Conservation (phyloP, 2,888 invertebrate species). For the Ganaspis brasiliensis region DNA sequence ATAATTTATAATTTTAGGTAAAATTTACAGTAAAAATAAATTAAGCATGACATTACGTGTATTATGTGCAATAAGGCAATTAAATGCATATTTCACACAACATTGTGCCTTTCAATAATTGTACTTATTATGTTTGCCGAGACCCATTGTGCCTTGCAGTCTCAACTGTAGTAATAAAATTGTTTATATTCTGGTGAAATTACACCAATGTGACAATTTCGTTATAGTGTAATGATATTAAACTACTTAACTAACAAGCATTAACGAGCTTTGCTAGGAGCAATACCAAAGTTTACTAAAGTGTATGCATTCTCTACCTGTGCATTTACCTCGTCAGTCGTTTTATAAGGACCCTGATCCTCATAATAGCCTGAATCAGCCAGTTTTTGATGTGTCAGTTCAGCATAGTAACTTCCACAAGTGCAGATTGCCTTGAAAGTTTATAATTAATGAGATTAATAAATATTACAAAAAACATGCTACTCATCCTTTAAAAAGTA, state of each 20-base stretch:
- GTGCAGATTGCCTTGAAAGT: constrained; percentile 88
- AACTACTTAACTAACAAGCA: constrained; percentile 3
- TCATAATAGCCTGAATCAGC: constrained; percentile 92
- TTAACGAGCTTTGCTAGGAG: constrained; percentile 14
- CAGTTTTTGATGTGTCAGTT: constrained; percentile 90
- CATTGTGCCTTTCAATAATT: too few relatives aligned
- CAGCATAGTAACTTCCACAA: constrained; percentile 93
- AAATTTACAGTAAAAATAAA: too few relatives aligned
- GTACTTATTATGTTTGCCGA: background rate
- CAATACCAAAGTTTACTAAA: constrained; percentile 46
- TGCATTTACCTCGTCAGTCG: constrained; percentile 79
- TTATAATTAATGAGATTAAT: constrained; percentile 4
- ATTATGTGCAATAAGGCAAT: too few relatives aligned
- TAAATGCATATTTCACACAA: too few relatives aligned
- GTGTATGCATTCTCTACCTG: constrained; percentile 73
- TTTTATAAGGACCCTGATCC: constrained; percentile 80
- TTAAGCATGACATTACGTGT: too few relatives aligned
- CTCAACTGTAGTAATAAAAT: background rate
- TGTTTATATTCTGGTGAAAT: constrained; percentile 1
- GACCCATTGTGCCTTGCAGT: background rate
- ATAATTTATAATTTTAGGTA: too few relatives aligned
- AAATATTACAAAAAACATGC: constrained; percentile 10
- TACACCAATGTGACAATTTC: constrained; percentile 17
- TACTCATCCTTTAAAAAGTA: too few relatives aligned
- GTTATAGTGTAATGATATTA: constrained; percentile 1